These are phyloP conservation scores for Bubo scandiacus DNA, from an alignment of 2,113 vertebrate species.

Conservation along the genomic window DNA sequence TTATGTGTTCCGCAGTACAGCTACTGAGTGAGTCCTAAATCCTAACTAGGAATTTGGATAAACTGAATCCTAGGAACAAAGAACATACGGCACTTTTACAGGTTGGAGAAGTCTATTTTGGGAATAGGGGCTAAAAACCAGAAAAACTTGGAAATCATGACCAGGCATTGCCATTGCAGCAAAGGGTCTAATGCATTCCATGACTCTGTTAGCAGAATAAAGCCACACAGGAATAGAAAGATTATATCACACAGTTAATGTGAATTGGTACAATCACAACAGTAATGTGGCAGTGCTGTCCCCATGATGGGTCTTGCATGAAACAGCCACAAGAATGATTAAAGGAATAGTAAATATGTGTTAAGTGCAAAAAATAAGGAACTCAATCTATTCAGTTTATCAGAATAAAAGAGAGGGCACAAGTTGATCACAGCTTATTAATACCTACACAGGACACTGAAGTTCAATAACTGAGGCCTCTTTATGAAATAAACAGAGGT, in stretches of 20 bases:
- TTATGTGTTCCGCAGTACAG: not conserved
- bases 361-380: not conserved
- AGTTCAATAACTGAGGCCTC: not conserved
- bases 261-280: not conserved
- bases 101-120: not conserved
- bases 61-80: not conserved
- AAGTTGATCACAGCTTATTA: not conserved
- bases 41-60: conserved; percentile 22
- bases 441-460: not conserved
- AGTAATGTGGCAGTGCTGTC: not conserved
- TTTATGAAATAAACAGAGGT: not conserved
- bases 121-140: not conserved
- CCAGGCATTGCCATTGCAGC: not conserved
- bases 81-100: not conserved
- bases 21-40: conserved; percentile 22
- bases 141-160: not conserved
- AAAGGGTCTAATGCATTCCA: not conserved
- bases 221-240: not conserved
- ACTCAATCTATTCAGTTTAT: not conserved
- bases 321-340: not conserved
- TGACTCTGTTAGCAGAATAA: not conserved
- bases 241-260: not conserved
- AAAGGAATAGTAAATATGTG: not conserved
- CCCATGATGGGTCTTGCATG: not conserved
- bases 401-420: not conserved